Percentiles rank a stretch among this genome's conserved stretches.
These are phyloP conservation scores for Stichodactyla mertensii DNA, from an alignment of 64 coral and sea anemone genomes.

Conservation along the genomic window DNA sequence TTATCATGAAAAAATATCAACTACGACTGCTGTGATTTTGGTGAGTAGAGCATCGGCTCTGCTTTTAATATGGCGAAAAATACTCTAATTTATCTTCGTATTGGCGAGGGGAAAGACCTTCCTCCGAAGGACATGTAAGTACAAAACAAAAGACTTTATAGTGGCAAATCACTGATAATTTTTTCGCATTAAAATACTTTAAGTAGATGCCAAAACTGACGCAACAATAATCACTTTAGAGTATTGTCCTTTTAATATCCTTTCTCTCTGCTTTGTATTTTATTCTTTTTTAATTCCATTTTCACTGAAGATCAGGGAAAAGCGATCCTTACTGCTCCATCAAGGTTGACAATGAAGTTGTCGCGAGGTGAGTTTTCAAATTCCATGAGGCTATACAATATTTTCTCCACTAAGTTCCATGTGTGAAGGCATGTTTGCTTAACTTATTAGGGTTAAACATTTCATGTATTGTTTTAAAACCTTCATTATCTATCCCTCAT, in stretches of 20 bases:
- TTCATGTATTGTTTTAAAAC: neutral
- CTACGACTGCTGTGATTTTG: neutral
- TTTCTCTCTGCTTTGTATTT: neutral
- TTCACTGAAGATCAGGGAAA: constrained; percentile 60
- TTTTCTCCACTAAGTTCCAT: neutral
- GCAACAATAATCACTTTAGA: neutral
- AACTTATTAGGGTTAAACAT: neutral
- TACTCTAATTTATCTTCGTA: constrained; percentile 75
- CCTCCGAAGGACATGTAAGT: constrained; percentile 87
- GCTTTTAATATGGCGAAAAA: constrained; percentile 54
- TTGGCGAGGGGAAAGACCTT: constrained; percentile 83
- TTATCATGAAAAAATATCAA: neutral
- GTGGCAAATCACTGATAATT: neutral
- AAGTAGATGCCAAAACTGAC: neutral
- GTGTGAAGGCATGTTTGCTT: neutral
- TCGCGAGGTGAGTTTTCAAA: constrained; percentile 63
- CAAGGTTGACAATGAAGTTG: constrained; percentile 80
- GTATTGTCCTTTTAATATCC: neutral
- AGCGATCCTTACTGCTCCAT: constrained; percentile 91
- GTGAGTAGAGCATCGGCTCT: neutral
- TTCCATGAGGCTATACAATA: neutral
- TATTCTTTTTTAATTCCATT: neutral
- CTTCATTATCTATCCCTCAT: neutral
- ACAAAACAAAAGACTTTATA: neutral
- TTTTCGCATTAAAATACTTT: neutral